These are phyloP conservation scores for Zaprionus obscuricornis DNA, from an alignment of 2,888 invertebrate genomes.

Conservation along the genomic window DNA sequence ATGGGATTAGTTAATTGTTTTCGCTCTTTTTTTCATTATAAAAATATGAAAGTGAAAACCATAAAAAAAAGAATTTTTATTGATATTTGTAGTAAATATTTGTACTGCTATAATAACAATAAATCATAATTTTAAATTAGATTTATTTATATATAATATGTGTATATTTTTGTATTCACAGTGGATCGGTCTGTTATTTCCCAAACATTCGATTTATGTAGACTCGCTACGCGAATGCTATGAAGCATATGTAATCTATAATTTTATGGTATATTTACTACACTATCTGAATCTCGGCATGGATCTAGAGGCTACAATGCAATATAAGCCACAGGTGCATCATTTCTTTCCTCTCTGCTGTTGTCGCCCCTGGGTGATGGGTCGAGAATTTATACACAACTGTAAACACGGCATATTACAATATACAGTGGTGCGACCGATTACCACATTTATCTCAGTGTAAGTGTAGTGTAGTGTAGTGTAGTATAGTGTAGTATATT, in stretches of 20 bases:
- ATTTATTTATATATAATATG: background rate
- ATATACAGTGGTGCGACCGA: conserved; percentile 95
- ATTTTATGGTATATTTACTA: conserved; percentile 97
- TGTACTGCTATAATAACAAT: too few relatives aligned
- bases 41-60: too few relatives aligned
- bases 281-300: conserved; percentile 95
- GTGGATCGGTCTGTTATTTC: conserved; percentile 90
- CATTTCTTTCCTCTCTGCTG: conserved; percentile 97
- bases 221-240: conserved; percentile 97
- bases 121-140: too few relatives aligned
- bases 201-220: conserved; percentile 94
- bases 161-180: conserved; percentile 40
- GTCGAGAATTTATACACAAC: conserved; percentile 94
- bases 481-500: too few relatives aligned
- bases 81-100: too few relatives aligned
- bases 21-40: too few relatives aligned
- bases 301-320: conserved; percentile 92
- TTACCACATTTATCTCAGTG: conserved; percentile 95
- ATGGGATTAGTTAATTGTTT: too few relatives aligned
- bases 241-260: conserved; percentile 98
- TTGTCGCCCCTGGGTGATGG: conserved; percentile 96
- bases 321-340: conserved; percentile 91
- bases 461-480: too few relatives aligned
- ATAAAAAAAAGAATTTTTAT: too few relatives aligned
- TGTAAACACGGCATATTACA: conserved; percentile 98